Conservation (phyloP, 2,888 invertebrate genomes). For the Diploptera punctata region DNA sequence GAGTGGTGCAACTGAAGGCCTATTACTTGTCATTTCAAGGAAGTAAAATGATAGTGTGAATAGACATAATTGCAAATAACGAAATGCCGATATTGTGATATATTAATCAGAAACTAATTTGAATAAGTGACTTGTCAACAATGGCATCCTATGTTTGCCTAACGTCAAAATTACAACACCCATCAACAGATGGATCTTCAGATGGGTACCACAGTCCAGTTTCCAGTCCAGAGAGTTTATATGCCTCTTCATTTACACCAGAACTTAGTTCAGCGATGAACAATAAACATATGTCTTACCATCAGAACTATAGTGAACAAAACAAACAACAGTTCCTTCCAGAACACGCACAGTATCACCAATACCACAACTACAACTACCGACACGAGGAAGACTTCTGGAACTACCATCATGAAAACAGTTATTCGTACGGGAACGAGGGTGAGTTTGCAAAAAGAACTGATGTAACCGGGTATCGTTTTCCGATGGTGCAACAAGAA, state of each 20-base stretch:
- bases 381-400: constrained; percentile 23
- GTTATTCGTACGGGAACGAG: not conserved
- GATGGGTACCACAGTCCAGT: constrained; percentile 41
- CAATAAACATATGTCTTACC: not conserved
- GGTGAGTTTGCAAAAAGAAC: not conserved
- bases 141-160: constrained; percentile 13
- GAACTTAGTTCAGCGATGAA: constrained; percentile 26
- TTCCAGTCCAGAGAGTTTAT: constrained; percentile 42
- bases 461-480: not conserved
- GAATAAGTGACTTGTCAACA: too few relatives aligned
- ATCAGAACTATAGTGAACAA: not conserved
- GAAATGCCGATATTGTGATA: too few relatives aligned
- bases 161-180: not conserved
- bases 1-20: too few relatives aligned
- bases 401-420: constrained; percentile 12
- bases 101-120: too few relatives aligned
- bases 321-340: not conserved
- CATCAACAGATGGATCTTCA: constrained; percentile 24
- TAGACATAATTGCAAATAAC: too few relatives aligned
- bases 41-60: too few relatives aligned
- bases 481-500: not conserved
- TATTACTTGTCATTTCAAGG: too few relatives aligned
- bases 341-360: not conserved
- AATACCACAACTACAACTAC: not conserved
- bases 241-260: constrained; percentile 31